Percentiles rank a stretch among this genome's conserved stretches.
Conservation (phyloP, 2,888 invertebrate species). For the Nymphalis polychloros region DNA sequence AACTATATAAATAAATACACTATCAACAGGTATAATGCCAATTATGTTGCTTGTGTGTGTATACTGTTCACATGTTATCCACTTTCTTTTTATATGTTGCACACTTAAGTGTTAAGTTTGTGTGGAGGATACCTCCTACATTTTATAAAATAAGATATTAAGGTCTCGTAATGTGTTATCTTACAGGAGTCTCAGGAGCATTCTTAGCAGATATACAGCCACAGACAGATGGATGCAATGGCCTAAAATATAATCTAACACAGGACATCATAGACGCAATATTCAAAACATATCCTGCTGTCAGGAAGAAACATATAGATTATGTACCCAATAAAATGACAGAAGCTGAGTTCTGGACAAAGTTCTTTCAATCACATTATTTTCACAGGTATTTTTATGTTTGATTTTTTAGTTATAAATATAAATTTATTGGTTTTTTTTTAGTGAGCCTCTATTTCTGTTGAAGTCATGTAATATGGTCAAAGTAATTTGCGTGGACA, state of each 20-base stretch:
- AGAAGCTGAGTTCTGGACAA: slow-evolving; percentile 99
- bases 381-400: slow-evolving; percentile 87
- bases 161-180: too few relatives aligned
- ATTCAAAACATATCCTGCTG: slow-evolving; percentile 99
- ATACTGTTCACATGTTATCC: too few relatives aligned
- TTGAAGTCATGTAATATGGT: not conserved
- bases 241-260: slow-evolving; percentile 97
- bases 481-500: too few relatives aligned
- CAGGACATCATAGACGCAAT: slow-evolving; percentile 98
- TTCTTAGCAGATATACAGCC: slow-evolving; percentile 97
- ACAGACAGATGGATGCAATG: slow-evolving; percentile 97
- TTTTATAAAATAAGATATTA: too few relatives aligned
- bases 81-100: too few relatives aligned
- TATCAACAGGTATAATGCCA: too few relatives aligned
- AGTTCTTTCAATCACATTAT: slow-evolving; percentile 99
- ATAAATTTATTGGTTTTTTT: too few relatives aligned
- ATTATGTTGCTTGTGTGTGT: too few relatives aligned
- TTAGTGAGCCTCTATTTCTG: not conserved
- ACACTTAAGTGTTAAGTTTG: too few relatives aligned
- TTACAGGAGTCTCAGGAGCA: slow-evolving; percentile 85
- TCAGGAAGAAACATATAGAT: slow-evolving; percentile 97
- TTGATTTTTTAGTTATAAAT: not conserved
- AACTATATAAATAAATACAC: too few relatives aligned
- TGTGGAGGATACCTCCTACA: too few relatives aligned
- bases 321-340: slow-evolving; percentile 97